Conservation (phyloP, 2,888 invertebrate species). For the Abscondita cerata region DNA sequence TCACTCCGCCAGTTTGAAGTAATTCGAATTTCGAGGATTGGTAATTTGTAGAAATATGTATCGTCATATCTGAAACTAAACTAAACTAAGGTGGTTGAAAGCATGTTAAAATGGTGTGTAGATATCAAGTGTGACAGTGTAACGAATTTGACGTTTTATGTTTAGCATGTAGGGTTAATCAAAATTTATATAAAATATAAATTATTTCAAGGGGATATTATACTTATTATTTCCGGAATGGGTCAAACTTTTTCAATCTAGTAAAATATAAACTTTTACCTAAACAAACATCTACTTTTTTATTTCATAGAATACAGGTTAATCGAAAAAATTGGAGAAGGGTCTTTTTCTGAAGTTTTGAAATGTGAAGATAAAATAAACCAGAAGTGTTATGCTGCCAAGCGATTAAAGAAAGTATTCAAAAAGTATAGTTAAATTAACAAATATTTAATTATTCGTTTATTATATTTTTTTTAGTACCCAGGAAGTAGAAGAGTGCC, state of each 20-base stretch:
- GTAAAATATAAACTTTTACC: conserved; percentile 3
- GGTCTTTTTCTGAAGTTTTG: conserved; percentile 73
- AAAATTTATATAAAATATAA: conserved; percentile 8
- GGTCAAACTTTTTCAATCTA: conserved; percentile 21
- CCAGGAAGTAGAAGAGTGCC: conserved; percentile 60
- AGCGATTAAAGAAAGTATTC: conserved; percentile 68
- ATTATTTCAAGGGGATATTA: background rate
- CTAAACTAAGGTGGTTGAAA: background rate
- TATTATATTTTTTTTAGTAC: conserved; percentile 51
- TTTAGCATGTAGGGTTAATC: conserved; percentile 10
- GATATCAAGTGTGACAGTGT: conserved; percentile 7
- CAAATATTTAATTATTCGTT: conserved; percentile 12
- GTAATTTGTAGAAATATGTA: too few species aligned
- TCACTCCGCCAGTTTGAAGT: too few species aligned
- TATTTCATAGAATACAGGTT: conserved; percentile 65
- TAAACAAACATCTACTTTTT: background rate
- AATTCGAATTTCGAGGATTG: too few species aligned
- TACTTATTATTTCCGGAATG: conserved; percentile 11
- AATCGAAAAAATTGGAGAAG: conserved; percentile 71
- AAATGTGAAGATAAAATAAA: conserved; percentile 67
- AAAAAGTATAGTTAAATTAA: conserved; percentile 63
- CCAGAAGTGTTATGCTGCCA: conserved; percentile 66
- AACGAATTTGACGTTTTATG: conserved; percentile 13
- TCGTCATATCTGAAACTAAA: background rate
- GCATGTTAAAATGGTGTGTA: background rate